Percentiles rank a stretch among this genome's conserved stretches.
These are phyloP conservation scores for Drosophila lini DNA, from an alignment of 1,140 invertebrate genomes.

Conservation along the genomic window DNA sequence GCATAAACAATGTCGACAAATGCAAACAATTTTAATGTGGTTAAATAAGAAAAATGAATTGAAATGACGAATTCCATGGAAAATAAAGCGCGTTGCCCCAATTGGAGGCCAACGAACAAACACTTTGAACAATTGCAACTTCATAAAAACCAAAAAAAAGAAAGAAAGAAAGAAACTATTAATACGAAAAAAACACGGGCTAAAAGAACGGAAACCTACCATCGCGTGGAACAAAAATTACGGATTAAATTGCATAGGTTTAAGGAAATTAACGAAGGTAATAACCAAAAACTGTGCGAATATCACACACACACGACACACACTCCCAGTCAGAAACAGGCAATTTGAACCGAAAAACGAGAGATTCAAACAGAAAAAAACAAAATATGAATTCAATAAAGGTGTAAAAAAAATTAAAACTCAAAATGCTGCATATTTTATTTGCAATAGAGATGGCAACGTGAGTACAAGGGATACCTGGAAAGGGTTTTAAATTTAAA, in stretches of 20 bases:
- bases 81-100: conserved; percentile 33
- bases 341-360: conserved; percentile 22
- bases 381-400: conserved; percentile 63
- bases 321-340: conserved; percentile 12
- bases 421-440: conserved; percentile 33
- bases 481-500: too few relatives aligned
- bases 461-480: neutral
- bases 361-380: conserved; percentile 34
- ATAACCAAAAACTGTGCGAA: conserved; percentile 11
- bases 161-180: conserved; percentile 13
- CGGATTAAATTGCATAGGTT: conserved; percentile 47
- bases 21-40: conserved; percentile 63
- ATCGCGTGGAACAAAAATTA: conserved; percentile 43
- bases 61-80: conserved; percentile 26
- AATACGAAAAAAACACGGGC: conserved; percentile 18
- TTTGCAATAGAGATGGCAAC: conserved; percentile 6
- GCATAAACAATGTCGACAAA: conserved; percentile 47
- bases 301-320: conserved; percentile 18
- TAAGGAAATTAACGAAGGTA: conserved; percentile 44
- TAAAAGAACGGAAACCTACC: conserved; percentile 34
- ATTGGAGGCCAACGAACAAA: conserved; percentile 3
- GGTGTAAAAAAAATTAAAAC: conserved; percentile 57
- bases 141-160: conserved; percentile 14
- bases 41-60: conserved; percentile 47
- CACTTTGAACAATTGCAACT: conserved; percentile 41